Base-by-base conservation (phyloP, 2,113 vertebrate species). In the Vidua chalybeata region DNA sequence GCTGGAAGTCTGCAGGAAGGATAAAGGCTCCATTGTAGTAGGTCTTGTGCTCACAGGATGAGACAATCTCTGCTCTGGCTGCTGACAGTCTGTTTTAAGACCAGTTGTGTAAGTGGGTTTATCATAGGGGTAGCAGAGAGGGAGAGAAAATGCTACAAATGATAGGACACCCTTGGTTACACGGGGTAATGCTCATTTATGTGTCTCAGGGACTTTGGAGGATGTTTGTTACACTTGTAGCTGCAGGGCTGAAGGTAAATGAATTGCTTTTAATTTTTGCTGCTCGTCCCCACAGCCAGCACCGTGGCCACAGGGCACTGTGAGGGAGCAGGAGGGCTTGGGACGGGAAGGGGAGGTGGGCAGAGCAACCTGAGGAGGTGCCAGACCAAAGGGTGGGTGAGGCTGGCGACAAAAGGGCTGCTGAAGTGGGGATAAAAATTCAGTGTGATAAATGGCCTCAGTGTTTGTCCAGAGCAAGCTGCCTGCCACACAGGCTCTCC, bases 271-370 rank as follows among this genome's bases (percentile, higher is more conserved):
- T 28, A 4, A 55, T 30, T 52, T 46, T 35, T 3, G 58, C 28
- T 22, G 46, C 46, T 62, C 7, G 1, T 61, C 64, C 12, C 68
- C 3, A 0, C 4, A 13, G 80, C 16, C 62, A 43, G 51, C 4
- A 0, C 4, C 0, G 0, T 0, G 1, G 48, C 24, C 20, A 1
- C 5, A 2, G 51, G 69, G 23, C 3, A 3, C 35, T 16, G 18
- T 15, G 52, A 20, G 63, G 54, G 30, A 51, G 30, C 31, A 6
- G 54, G 33, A 41, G 30, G 45, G 39, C 20, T 72, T 3, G 1
- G 31, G n/a, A 24, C 0, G 1, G 46, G 67, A 41, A 24, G 30
- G 19, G 49, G 17, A n/a, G 23, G 23, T 18, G 64, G 30, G 41
- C 1, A 33, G 33, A 33, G 59, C 55, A 46, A 2, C 43, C 43